Evolutionary conservation across 2,113 vertebrate species (phyloP).

Genomic region (Siniperca chuatsi): DNA sequence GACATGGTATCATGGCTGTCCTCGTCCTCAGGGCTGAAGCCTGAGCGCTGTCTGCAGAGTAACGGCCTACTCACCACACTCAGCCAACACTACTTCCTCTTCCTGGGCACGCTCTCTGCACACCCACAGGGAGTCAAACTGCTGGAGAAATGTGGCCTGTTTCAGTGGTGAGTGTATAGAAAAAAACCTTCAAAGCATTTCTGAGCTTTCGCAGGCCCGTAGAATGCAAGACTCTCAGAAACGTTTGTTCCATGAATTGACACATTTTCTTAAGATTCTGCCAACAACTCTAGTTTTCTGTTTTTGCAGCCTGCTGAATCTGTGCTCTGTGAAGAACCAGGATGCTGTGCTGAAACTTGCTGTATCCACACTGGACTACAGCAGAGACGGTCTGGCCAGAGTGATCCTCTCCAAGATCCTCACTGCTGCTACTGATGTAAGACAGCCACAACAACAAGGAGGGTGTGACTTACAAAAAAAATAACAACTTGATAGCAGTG

Average conservation of each 20-base stretch:
- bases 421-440: constrained; percentile 96
- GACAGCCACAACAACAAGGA: constrained; percentile 47
- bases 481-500: neutral
- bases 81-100: constrained; percentile 98
- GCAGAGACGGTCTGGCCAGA: constrained; percentile 95
- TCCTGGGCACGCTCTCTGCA: constrained; percentile 96
- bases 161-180: constrained; percentile 91
- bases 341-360: constrained; percentile 96
- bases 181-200: neutral
- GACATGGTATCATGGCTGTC: constrained; percentile 97
- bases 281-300: constrained; percentile 4
- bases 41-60: constrained; percentile 94
- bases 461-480: neutral
- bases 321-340: constrained; percentile 98
- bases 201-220: too few species aligned
- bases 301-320: constrained; percentile 91
- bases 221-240: neutral
- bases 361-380: constrained; percentile 97
- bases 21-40: constrained; percentile 92
- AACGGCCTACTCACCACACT: constrained; percentile 95
- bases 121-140: constrained; percentile 96
- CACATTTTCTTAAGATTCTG: neutral
- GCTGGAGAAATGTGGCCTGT: constrained; percentile 97
- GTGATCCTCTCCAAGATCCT: constrained; percentile 98
- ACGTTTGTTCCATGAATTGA: neutral